phyloP scores from a whole-genome alignment of 2,113 vertebrate genomes.

The Poicephalus gulielmi region DNA sequence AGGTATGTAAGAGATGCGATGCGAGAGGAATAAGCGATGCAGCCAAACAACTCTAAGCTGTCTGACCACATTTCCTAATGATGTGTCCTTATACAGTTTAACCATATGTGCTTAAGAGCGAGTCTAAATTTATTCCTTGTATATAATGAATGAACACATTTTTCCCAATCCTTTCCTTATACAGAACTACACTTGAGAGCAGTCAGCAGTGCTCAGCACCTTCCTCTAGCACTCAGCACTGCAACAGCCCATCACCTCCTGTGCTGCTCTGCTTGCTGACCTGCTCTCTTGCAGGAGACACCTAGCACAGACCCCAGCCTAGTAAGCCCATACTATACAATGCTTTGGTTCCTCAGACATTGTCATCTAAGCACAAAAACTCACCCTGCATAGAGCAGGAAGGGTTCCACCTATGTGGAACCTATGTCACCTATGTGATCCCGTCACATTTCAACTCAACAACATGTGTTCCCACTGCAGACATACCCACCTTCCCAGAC shows the following conservation, averaged over 20 bases:
- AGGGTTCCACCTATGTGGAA: background rate
- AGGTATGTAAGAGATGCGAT: background rate
- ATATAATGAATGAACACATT: background rate
- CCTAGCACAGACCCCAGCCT: background rate
- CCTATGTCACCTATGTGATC: background rate
- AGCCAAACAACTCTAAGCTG: background rate
- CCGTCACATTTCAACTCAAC: background rate
- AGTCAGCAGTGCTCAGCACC: background rate
- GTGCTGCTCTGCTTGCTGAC: background rate
- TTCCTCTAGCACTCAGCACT: background rate
- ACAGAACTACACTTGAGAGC: background rate
- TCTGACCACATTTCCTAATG: background rate
- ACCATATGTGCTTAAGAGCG: background rate
- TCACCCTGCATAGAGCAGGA: fast-evolving
- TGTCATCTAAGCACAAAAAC: background rate
- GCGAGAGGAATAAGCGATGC: background rate
- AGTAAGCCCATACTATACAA: background rate
- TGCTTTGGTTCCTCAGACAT: background rate
- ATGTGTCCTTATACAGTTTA: background rate
- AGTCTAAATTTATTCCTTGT: background rate
- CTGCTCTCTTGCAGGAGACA: background rate
- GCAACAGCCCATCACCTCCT: background rate
- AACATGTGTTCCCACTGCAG: fast-evolving
- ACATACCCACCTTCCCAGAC: background rate
- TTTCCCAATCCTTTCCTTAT: background rate